phyloP scores from a whole-genome alignment of 2,888 invertebrate genomes.

The Mimumesa dahlbomi region DNA sequence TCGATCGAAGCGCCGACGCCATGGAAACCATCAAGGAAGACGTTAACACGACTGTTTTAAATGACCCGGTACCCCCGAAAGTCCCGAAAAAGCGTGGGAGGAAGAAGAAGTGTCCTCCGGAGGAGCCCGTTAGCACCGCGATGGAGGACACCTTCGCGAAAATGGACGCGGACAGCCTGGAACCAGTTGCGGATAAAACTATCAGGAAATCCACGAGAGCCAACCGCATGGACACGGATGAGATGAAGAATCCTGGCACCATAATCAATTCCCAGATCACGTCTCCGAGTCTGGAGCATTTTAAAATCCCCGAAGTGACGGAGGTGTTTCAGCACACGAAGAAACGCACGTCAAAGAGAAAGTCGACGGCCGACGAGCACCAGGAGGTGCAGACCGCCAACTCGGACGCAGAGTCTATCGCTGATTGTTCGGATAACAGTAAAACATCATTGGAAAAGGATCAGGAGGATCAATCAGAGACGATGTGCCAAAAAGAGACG shows the following conservation, averaged over 20 bases:
- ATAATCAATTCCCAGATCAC: neutral
- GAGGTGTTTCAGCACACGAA: conserved; percentile 60
- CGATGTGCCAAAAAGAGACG: neutral
- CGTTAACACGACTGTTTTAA: neutral
- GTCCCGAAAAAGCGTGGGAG: conserved; percentile 52
- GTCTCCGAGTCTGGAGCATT: conserved; percentile 51
- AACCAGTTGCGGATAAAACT: neutral
- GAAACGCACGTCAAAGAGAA: conserved; percentile 62
- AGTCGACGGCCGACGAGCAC: conserved; percentile 55
- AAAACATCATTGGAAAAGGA: neutral
- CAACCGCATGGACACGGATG: conserved; percentile 11
- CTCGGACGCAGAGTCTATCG: conserved; percentile 1
- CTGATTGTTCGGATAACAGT: conserved; percentile 2
- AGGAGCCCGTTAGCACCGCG: conserved; percentile 36
- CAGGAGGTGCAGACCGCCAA: conserved; percentile 30
- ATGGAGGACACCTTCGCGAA: neutral
- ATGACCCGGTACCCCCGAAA: conserved; percentile 22
- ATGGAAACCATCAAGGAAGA: neutral
- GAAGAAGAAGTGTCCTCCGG: conserved; percentile 59
- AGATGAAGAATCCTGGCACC: neutral
- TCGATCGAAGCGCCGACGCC: neutral
- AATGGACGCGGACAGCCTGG: neutral
- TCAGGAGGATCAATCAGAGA: conserved; percentile 2
- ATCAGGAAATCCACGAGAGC: conserved; percentile 6
- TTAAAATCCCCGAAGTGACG: conserved; percentile 68